Evolutionary conservation across 2,113 vertebrate genomes (phyloP).

Genomic region (Nyctereutes procyonoides): DNA sequence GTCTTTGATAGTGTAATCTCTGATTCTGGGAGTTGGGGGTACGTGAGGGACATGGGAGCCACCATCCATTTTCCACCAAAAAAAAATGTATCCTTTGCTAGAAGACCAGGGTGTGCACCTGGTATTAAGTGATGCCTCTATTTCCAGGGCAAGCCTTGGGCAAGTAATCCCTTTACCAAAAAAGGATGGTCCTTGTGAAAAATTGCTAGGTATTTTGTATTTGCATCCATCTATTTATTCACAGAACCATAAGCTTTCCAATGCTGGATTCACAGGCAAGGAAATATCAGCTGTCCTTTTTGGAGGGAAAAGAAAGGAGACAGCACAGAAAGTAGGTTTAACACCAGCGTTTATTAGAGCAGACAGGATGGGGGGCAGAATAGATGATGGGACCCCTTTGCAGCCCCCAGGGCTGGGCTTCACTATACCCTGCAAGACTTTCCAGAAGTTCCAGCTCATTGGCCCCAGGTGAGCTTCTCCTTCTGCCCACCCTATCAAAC

Average conservation of each 20-base stretch:
- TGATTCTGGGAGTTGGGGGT: not conserved
- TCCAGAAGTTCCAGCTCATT: not conserved
- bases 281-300: not conserved
- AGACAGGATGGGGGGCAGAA: not conserved
- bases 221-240: not conserved
- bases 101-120: not conserved
- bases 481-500: not conserved
- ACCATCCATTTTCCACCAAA: not conserved
- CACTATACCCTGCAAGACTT: conserved; percentile 21
- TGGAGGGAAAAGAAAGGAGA: not conserved
- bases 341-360: conserved; percentile 62
- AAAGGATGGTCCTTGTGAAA: not conserved
- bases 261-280: not conserved
- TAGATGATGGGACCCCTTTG: not conserved
- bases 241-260: not conserved
- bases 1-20: not conserved
- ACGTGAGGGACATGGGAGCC: not conserved
- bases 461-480: not conserved
- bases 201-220: not conserved
- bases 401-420: not conserved
- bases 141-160: not conserved
- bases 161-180: not conserved
- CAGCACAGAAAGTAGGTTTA: not conserved
- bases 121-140: not conserved
- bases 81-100: not conserved